Base-by-base conservation (phyloP, 2,888 invertebrate species). In the Tetanocera ferruginea region DNA sequence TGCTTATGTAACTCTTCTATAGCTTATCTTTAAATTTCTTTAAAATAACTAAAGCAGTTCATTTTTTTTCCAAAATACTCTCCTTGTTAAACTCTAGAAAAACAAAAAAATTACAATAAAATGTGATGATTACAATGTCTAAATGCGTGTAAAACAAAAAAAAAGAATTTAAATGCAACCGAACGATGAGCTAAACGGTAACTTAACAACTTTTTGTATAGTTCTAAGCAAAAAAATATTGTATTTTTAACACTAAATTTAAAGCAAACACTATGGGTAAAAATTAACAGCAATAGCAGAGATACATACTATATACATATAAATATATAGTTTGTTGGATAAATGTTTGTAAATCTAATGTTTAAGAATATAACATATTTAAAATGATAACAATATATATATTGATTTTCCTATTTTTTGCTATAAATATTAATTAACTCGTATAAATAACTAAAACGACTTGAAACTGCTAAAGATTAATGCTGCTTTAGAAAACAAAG, bases 181-280 rank as follows among this genome's bases (percentile, higher is more conserved):
- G 66, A 37, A 17, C n/a, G 34, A 66, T 19, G 67, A 67, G 67
- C 67, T 67, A 67, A 37, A 67, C 5, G 19, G 23, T 25, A 67
- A 31, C 28, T n/a, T n/a, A 43, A 67, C 67, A 67, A 19, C n/a
- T 43, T 43, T 67, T 28, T 31, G 23, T 67, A 67, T 60, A 60
- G 57, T 19, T 62, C 8, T 67, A 67, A 19, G 11, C 17, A 67
- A n/a, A 37, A 67, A n/a, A 37, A 6, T 37, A 43, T 43, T 67
- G 67, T 67, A 67, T 67, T 67, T 67, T 67, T 67, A 67, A 66
- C 67, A 67, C 49, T 49, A 43, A 60, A 23, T 43, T 11, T 43
- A 43, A 67, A 43, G 43, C 8, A 69, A 43, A 69, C 25, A 31
- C n/a, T n/a, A 19, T 57, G n/a, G n/a, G n/a, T n/a, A n/a, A n/a